Evolutionary conservation across 2,797 vertebrate species (phyloP).

Genomic region (Limnodromus scolopaceus): DNA sequence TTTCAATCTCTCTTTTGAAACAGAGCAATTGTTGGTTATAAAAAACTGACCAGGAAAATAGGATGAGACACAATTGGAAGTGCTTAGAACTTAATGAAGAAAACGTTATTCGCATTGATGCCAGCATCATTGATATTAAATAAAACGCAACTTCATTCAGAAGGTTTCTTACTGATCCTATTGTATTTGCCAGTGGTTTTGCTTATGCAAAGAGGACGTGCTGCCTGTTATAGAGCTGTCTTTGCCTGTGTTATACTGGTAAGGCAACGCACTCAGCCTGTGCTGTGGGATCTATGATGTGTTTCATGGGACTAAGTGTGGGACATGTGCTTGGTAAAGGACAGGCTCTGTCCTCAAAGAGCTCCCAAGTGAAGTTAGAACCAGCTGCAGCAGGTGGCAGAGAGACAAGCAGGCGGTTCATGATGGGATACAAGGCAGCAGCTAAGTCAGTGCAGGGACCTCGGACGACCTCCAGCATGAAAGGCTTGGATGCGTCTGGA

Average conservation of each 20-base stretch:
- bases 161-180: neutral
- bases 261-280: neutral
- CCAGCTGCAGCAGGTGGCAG: neutral
- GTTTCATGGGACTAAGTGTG: neutral
- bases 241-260: neutral
- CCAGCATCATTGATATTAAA: constrained; percentile 10
- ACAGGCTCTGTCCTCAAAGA: neutral
- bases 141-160: neutral
- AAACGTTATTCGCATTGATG: neutral
- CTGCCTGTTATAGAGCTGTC: neutral
- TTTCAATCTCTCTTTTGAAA: neutral
- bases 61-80: constrained; percentile 16
- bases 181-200: constrained; percentile 17
- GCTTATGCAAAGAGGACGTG: neutral
- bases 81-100: constrained; percentile 26
- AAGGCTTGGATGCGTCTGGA: neutral
- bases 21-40: neutral
- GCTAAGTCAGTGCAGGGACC: neutral
- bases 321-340: neutral
- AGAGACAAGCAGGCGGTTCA: neutral
- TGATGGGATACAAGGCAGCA: neutral
- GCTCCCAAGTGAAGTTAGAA: neutral
- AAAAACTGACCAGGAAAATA: constrained; percentile 6
- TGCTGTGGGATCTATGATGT: neutral
- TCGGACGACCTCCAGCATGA: neutral